These are phyloP conservation scores for Heliconius sara DNA, from an alignment of 2,888 invertebrate genomes.

Conservation along the genomic window DNA sequence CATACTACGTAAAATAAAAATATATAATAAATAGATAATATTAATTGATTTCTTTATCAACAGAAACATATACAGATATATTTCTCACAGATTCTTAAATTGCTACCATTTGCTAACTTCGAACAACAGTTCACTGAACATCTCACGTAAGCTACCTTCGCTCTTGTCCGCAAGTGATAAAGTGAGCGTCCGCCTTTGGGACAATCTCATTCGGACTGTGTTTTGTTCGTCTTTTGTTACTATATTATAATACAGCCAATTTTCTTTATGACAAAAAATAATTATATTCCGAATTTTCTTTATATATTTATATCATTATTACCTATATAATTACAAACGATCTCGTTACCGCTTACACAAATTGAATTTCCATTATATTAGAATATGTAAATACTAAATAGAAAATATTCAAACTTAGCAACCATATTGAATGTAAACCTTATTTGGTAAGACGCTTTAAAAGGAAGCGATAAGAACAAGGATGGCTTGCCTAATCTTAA, in stretches of 20 bases:
- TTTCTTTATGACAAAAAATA: not conserved
- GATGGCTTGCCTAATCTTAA: slow-evolving; percentile 72
- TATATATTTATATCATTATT: not conserved
- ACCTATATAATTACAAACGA: not conserved
- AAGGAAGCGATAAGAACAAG: slow-evolving; percentile 71
- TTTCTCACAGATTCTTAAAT: slow-evolving; percentile 66
- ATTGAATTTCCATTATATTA: slow-evolving; percentile 12
- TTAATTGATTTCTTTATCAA: slow-evolving; percentile 15
- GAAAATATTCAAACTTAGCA: slow-evolving; percentile 30
- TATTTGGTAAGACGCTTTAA: slow-evolving; percentile 59
- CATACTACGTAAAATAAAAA: not conserved
- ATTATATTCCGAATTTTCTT: not conserved
- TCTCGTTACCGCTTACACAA: not conserved
- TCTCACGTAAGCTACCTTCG: slow-evolving; percentile 67
- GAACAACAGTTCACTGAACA: slow-evolving; percentile 55
- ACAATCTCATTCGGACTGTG: slow-evolving; percentile 23
- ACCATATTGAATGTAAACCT: slow-evolving; percentile 52
- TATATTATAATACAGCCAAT: not conserved
- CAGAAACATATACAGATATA: slow-evolving; percentile 43
- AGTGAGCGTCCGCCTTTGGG: slow-evolving; percentile 60
- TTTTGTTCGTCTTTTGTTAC: slow-evolving; percentile 10
- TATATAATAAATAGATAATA: not conserved
- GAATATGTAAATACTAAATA: slow-evolving; percentile 28
- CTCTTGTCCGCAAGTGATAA: slow-evolving; percentile 78
- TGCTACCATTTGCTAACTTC: slow-evolving; percentile 61